Conservation (phyloP, 1,140 invertebrate genomes). For the Sycophaga agraensis region DNA sequence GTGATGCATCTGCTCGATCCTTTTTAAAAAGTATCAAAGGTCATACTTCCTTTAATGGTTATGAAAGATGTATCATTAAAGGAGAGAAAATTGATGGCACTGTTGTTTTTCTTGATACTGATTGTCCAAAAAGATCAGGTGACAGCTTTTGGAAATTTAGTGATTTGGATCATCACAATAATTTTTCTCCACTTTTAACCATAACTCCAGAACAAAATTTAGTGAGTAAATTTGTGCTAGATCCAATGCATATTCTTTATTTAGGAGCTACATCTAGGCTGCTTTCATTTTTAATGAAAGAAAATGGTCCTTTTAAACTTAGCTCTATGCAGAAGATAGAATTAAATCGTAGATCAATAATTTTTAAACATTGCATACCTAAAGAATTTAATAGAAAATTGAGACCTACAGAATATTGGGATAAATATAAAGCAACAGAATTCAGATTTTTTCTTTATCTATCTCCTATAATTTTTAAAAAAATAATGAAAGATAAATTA, state of each 20-base stretch:
- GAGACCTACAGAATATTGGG: no score
- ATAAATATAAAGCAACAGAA: no score
- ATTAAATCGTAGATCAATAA: no score
- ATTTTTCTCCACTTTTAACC: background rate
- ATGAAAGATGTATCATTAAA: background rate
- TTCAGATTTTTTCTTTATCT: no score
- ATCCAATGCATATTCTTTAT: background rate
- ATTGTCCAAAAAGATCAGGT: background rate
- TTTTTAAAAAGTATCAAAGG: background rate
- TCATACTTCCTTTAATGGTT: background rate
- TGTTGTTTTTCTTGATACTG: background rate
- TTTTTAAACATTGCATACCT: background rate
- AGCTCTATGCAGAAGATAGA: no score
- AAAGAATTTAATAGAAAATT: background rate
- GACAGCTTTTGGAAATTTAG: background rate
- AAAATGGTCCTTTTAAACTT: no score
- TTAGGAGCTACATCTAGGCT: background rate
- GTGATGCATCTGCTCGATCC: conserved; percentile 6
- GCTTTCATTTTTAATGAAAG: no score
- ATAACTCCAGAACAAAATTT: background rate
- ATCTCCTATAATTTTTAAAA: no score
- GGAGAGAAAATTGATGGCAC: background rate
- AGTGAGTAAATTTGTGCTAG: background rate
- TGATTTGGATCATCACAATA: background rate
- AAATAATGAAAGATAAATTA: no score